Percentiles rank a stretch among this genome's conserved stretches.
These are phyloP conservation scores for Cerastoderma edule DNA, from an alignment of 2,888 invertebrate genomes.

Conservation along the genomic window DNA sequence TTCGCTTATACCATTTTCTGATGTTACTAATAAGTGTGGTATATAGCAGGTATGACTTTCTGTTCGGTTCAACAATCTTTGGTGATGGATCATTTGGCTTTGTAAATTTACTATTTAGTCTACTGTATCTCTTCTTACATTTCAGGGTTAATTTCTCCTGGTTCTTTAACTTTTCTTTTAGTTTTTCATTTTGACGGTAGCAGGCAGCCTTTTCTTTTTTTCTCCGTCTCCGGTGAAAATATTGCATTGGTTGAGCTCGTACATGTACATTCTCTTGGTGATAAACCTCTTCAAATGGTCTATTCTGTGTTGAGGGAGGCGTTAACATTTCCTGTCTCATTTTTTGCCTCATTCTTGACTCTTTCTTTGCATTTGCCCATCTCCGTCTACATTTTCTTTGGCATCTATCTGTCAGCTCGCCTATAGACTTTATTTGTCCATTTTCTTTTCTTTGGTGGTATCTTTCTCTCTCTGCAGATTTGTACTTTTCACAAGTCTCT, in stretches of 20 bases:
- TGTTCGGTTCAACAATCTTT: neutral
- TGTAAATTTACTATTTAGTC: constrained; percentile 12
- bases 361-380: constrained; percentile 15
- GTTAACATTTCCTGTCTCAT: neutral
- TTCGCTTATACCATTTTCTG: constrained; percentile 21
- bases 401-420: neutral
- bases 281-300: constrained; percentile 6
- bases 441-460: constrained; percentile 13
- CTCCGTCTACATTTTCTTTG: constrained; percentile 11
- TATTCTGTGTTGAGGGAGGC: constrained; percentile 3
- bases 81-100: neutral
- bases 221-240: neutral
- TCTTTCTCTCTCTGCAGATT: constrained; percentile 23
- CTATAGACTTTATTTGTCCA: constrained; percentile 10
- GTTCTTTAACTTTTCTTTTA: constrained; percentile 18
- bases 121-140: constrained; percentile 6
- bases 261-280: neutral
- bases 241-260: constrained; percentile 4
- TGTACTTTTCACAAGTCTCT: constrained; percentile 4
- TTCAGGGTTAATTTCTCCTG: too few relatives aligned
- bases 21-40: constrained; percentile 15
- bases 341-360: neutral
- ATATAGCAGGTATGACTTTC: constrained; percentile 22
- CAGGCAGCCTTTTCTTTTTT: constrained; percentile 5
- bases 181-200: neutral